phyloP scores from a whole-genome alignment of 1,140 invertebrate species.

The Plectrocnemia conspersa region DNA sequence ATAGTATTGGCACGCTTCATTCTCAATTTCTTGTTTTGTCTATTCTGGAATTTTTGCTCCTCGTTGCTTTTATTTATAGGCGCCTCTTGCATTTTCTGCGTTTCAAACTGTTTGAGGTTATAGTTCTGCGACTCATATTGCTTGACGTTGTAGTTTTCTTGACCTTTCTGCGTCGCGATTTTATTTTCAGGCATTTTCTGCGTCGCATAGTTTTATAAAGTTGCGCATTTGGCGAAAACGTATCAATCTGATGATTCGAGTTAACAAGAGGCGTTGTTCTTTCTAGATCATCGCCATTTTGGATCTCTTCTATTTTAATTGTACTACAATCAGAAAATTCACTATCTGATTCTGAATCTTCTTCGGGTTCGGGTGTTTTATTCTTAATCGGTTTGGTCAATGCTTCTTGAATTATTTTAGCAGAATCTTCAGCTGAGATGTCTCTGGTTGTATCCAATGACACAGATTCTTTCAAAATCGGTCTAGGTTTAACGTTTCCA shows the following conservation, averaged over 20 bases:
- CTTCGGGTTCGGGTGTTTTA: conserved; percentile 17
- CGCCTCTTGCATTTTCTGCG: too few species aligned
- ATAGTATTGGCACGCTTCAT: conserved; percentile 86
- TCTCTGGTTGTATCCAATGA: conserved; percentile 23
- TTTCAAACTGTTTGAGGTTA: too few species aligned
- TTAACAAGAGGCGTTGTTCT: conserved; percentile 11
- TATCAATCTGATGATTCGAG: too few species aligned
- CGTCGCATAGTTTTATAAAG: too few species aligned
- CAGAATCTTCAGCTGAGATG: conserved; percentile 8
- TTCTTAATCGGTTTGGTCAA: conserved; percentile 24
- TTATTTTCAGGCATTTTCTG: too few species aligned
- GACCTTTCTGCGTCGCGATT: too few species aligned
- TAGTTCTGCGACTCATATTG: too few species aligned
- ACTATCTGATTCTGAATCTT: background rate
- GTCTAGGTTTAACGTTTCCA: conserved; percentile 31
- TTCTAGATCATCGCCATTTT: background rate
- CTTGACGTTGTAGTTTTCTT: too few species aligned
- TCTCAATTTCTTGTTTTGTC: conserved; percentile 60
- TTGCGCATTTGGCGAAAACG: too few species aligned
- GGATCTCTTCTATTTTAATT: conserved; percentile 9
- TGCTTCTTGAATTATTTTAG: conserved; percentile 28
- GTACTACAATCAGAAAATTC: conserved; percentile 19
- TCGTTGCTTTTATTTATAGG: too few species aligned
- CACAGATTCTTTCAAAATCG: conserved; percentile 18
- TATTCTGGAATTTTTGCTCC: too few species aligned